A percentile compares a stretch with the other conserved stretches of the same genome.
Evolutionary conservation across 2,113 vertebrate genomes (phyloP).

Genomic region (Phalacrocorax brasilianus): DNA sequence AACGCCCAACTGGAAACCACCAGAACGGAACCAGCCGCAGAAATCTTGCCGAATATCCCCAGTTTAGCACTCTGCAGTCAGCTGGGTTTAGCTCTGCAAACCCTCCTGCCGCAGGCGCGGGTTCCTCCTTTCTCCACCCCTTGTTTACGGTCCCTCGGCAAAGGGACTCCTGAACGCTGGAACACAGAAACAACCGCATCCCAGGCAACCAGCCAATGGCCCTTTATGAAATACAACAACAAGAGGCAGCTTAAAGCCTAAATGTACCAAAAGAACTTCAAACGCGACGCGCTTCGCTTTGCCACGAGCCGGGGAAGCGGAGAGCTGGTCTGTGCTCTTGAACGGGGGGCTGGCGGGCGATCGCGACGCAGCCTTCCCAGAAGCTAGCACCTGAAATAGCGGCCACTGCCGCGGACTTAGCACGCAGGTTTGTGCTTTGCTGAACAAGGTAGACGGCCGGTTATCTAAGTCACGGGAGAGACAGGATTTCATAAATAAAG

Average conservation of each 20-base stretch:
- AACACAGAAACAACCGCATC: neutral
- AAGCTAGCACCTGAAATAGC: neutral
- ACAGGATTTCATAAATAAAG: neutral
- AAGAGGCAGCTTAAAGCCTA: neutral
- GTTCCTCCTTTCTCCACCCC: neutral
- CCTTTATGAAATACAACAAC: neutral
- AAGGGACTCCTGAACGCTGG: neutral
- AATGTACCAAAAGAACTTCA: neutral
- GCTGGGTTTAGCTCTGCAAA: neutral
- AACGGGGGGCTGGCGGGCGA: neutral
- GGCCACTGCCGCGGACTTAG: neutral
- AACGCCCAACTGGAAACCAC: neutral
- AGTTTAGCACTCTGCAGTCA: neutral
- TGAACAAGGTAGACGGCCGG: neutral
- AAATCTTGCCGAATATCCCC: fast-evolving
- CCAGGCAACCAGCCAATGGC: neutral
- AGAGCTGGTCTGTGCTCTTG: no score
- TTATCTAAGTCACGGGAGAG: fast-evolving
- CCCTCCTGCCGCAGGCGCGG: neutral
- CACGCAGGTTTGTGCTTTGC: fast-evolving
- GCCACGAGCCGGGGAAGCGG: no score
- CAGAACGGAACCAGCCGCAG: neutral
- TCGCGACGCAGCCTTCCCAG: fast-evolving
- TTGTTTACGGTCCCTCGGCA: fast-evolving
- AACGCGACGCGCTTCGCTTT: no score